Conservation (phyloP, 2,888 invertebrate species). For the Dermolepida albohirtum region DNA sequence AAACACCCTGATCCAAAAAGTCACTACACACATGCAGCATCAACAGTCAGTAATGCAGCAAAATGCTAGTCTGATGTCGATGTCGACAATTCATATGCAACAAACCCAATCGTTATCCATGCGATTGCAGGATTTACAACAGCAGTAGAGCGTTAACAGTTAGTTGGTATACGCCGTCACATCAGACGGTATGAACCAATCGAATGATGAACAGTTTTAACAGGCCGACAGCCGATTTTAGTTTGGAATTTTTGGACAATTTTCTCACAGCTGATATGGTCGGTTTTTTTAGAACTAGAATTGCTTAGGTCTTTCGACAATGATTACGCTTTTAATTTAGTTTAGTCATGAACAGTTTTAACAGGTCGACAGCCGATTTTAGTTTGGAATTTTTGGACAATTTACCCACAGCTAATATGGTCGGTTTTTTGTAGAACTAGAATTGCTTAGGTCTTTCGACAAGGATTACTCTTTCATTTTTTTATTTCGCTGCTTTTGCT, state of each 20-base stretch:
- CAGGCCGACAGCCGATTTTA: slow-evolving; percentile 75
- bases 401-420: no score
- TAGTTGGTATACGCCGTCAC: slow-evolving; percentile 58
- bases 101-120: slow-evolving; percentile 76
- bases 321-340: slow-evolving; percentile 76
- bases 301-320: slow-evolving; percentile 86
- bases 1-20: no score
- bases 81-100: slow-evolving; percentile 77
- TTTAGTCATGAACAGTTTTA: no score
- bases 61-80: slow-evolving; percentile 71
- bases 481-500: no score
- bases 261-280: slow-evolving; percentile 81
- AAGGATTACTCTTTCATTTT: no score
- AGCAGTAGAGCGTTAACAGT: slow-evolving; percentile 49
- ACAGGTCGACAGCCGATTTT: no score
- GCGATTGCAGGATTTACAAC: slow-evolving; percentile 54
- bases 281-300: slow-evolving; percentile 84
- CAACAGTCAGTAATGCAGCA: no score
- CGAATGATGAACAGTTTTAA: slow-evolving; percentile 66
- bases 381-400: no score
- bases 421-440: no score
- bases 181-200: slow-evolving; percentile 50
- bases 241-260: slow-evolving; percentile 87
- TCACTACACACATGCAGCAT: no score
- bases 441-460: no score